phyloP scores from a whole-genome alignment of 1,140 invertebrate species.

The Phenacoccus solenopsis region DNA sequence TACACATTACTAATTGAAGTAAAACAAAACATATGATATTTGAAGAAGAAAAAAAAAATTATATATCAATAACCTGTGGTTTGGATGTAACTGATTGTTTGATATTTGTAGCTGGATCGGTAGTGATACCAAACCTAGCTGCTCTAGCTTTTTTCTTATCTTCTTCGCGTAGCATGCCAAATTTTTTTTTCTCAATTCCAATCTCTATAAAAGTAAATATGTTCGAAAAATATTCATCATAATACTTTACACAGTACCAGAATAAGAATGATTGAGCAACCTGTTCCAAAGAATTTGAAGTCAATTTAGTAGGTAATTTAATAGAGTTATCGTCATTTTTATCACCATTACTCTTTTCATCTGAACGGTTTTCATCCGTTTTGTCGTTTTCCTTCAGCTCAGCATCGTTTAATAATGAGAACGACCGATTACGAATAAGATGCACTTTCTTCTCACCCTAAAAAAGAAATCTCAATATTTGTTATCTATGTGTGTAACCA shows the following conservation, averaged over 20 bases:
- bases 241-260: too few species aligned
- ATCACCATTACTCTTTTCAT: not conserved
- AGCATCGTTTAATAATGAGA: not conserved
- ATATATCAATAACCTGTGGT: not conserved
- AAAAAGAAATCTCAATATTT: too few species aligned
- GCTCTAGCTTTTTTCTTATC: not conserved
- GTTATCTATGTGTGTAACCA: too few species aligned
- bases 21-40: too few species aligned
- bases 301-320: not conserved
- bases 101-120: not conserved
- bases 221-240: too few species aligned
- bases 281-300: not conserved
- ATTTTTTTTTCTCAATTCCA: not conserved
- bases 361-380: not conserved
- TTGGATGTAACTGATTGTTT: not conserved
- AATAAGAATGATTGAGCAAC: not conserved
- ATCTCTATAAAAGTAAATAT: not conserved
- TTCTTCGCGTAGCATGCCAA: not conserved
- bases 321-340: not conserved
- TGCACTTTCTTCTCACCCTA: constrained; percentile 6
- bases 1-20: too few species aligned
- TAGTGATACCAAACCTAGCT: not conserved
- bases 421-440: not conserved
- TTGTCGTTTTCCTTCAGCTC: constrained; percentile 4
- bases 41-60: too few species aligned